phyloP scores from a whole-genome alignment of 2,797 vertebrate genomes.

The Australoheros facetus region DNA sequence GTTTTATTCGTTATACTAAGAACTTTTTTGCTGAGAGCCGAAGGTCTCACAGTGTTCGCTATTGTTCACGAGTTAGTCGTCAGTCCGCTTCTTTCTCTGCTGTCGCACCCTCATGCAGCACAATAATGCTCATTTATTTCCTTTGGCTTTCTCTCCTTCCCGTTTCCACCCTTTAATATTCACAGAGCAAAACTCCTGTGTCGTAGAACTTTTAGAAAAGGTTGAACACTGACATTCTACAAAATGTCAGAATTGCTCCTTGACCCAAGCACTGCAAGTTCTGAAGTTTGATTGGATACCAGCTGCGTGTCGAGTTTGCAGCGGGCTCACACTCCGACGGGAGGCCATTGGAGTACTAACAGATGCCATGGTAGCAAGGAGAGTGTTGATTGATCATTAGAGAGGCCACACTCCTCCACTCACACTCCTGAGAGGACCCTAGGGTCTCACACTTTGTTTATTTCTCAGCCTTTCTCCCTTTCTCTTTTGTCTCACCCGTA shows the following conservation, averaged over 20 bases:
- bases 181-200: conserved; percentile 57
- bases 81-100: conserved; percentile 44
- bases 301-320: conserved; percentile 64
- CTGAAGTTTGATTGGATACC: conserved; percentile 73
- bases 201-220: conserved; percentile 72
- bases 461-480: conserved; percentile 57
- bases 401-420: conserved; percentile 74
- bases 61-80: conserved; percentile 62
- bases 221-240: conserved; percentile 73
- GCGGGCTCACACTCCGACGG: conserved; percentile 73
- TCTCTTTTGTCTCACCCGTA: conserved; percentile 55
- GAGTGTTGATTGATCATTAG: conserved; percentile 86
- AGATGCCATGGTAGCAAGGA: conserved; percentile 78
- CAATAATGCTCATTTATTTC: conserved; percentile 49
- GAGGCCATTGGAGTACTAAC: conserved; percentile 76
- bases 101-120: conserved; percentile 54
- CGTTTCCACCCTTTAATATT: conserved; percentile 41
- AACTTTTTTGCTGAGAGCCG: conserved; percentile 49
- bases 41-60: conserved; percentile 61
- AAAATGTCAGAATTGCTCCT: conserved; percentile 75
- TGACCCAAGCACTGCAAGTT: conserved; percentile 58
- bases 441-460: conserved; percentile 71
- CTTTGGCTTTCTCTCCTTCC: conserved; percentile 42
- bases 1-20: conserved; percentile 42
- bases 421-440: conserved; percentile 66